Percentiles rank a stretch among this genome's conserved stretches.
Evolutionary conservation across 1,140 invertebrate species (phyloP).

Genomic region (Danaus plexippus): DNA sequence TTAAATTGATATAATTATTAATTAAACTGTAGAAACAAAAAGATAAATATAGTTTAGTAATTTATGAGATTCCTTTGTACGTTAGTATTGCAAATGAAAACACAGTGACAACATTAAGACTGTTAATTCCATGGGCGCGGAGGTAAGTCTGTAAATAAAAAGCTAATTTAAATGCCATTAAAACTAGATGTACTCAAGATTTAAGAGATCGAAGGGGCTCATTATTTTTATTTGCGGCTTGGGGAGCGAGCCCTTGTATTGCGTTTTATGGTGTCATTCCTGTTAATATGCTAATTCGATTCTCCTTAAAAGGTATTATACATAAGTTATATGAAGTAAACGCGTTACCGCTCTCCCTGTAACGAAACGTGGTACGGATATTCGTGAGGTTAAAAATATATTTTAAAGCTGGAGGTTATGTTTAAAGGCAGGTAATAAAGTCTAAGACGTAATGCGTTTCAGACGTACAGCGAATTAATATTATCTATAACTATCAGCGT

Average conservation of each 20-base stretch:
- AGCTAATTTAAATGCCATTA: conserved; percentile 48
- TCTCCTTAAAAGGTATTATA: neutral
- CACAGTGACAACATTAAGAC: too few species aligned
- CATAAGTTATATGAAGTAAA: conserved; percentile 1
- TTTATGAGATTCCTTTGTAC: too few species aligned
- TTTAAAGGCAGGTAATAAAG: conserved; percentile 14
- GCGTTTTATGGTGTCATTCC: conserved; percentile 12
- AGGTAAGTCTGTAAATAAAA: conserved; percentile 28
- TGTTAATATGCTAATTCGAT: conserved; percentile 11
- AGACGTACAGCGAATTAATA: conserved; percentile 13
- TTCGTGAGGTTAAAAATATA: too few species aligned
- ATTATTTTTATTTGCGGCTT: conserved; percentile 31
- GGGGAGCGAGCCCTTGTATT: conserved; percentile 6
- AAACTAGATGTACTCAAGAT: conserved; percentile 36
- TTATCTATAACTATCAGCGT: conserved; percentile 21
- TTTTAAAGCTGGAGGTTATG: conserved; percentile 2
- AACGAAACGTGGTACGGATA: neutral
- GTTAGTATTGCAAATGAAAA: too few species aligned
- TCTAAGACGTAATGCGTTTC: conserved; percentile 12
- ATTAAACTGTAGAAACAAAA: too few species aligned
- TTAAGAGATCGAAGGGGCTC: conserved; percentile 28
- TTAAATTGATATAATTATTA: too few species aligned
- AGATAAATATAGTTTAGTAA: too few species aligned
- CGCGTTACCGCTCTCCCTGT: neutral
- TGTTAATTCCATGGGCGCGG: too few species aligned